Evolutionary conservation across 2,113 vertebrate species (phyloP).

Genomic region (Indicator maculatus): DNA sequence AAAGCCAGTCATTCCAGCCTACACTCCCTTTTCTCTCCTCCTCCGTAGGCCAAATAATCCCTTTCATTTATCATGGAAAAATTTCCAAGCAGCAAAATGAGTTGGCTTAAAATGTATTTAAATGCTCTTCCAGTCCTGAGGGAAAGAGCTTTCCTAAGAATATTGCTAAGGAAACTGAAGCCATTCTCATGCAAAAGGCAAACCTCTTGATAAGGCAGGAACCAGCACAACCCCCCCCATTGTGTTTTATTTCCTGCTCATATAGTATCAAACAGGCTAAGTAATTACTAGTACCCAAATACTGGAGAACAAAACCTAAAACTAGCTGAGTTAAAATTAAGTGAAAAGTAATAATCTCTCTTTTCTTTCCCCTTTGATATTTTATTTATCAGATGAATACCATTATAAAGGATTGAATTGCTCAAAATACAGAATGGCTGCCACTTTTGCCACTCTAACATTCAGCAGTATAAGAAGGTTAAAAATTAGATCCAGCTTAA

Average conservation of each 20-base stretch:
- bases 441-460: background rate
- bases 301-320: background rate
- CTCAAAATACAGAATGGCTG: background rate
- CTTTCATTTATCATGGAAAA: background rate
- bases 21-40: background rate
- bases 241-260: background rate
- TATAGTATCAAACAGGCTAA: background rate
- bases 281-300: background rate
- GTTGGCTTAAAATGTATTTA: background rate
- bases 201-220: background rate
- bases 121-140: background rate
- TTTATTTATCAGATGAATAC: background rate
- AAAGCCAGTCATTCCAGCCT: background rate
- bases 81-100: background rate
- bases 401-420: background rate
- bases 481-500: background rate
- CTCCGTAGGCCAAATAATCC: background rate
- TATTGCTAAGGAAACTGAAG: constrained; percentile 16
- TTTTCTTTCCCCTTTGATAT: background rate
- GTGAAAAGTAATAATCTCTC: background rate
- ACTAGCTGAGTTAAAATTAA: background rate
- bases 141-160: background rate
- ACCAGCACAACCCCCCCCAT: background rate
- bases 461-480: background rate
- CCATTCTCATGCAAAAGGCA: constrained; percentile 22